Base-by-base conservation (phyloP, 2,888 invertebrate genomes). In the Cremastobaeus sp. region DNA sequence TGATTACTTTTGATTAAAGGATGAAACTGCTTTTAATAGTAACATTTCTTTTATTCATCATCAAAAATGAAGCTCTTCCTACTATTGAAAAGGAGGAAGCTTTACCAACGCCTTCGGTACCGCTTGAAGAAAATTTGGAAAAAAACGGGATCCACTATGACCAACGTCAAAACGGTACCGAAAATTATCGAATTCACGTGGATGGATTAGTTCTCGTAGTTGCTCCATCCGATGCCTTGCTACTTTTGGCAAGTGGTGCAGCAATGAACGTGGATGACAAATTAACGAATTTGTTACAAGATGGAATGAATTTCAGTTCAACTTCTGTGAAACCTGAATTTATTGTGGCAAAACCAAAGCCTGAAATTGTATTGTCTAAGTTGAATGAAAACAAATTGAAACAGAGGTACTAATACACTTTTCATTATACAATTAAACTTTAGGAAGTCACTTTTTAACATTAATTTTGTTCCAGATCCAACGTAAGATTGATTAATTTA, bases 101-200 rank as follows among this genome's bases (percentile, higher is more conserved):
- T 28, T 14, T 17, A 21, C 6, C 11, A 14, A 55, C 65, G 0
- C 37, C 39, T 6, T 0, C 32, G 12, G 11, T 17, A 30, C 25
- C 62, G 3, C 1, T 12, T 1, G 30, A 47, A n/a, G 48, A 60
- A 14, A 17, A 39, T 9, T 15, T 25, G 2, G 9, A 17, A n/a
- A 41, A 52, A 14, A 37, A 69, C 2, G 54, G 54, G 14, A 34
- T 11, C 9, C 34, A 21, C 6, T 70, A 91, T 84, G 94, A 95
- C 86, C 94, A 95, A 83, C 88, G 94, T 4, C 95, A 95, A 84
- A 94, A 94, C 83, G 95, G 95, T 0, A 89, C 91, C 0, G 94
- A 93, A 79, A 95, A 95, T 88, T 91, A 92, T 76, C 89, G 93
- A 12, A 87, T 95, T 6, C 92, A 91, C 82, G 89, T 95, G 48